A percentile compares a stretch with the other conserved stretches of the same genome.
Conservation (phyloP, 1,140 invertebrate species). For the Drosophila sturtevanti region DNA sequence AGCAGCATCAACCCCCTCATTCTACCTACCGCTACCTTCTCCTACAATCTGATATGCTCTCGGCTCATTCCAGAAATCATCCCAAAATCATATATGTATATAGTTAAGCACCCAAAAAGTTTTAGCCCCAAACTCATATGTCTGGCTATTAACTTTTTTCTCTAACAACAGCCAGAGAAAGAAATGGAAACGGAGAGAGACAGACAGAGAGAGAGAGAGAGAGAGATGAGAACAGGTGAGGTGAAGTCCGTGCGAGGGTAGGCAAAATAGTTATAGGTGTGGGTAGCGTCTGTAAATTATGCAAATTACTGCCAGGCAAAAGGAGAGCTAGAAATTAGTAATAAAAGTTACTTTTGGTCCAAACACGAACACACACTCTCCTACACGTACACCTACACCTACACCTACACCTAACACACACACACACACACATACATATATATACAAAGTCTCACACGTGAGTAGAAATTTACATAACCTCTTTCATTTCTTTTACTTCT, state of each 20-base stretch:
- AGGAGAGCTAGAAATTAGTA: conserved; percentile 47
- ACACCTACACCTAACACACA: background rate
- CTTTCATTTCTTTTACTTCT: conserved; percentile 35
- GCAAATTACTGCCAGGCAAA: conserved; percentile 54
- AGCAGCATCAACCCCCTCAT: background rate
- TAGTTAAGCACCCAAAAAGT: conserved; percentile 13
- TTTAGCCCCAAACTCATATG: conserved; percentile 37
- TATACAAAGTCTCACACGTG: conserved; percentile 33
- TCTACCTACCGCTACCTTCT: background rate
- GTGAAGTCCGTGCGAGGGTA: no score
- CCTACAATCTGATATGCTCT: no score
- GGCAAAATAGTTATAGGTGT: background rate
- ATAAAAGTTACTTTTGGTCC: conserved; percentile 44
- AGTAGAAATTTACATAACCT: conserved; percentile 72
- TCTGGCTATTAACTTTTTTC: conserved; percentile 44
- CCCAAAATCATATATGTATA: background rate
- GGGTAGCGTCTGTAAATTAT: conserved; percentile 53
- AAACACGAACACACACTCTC: background rate
- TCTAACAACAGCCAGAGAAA: background rate
- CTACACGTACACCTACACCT: background rate
- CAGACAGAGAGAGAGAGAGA: background rate
- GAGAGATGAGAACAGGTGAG: background rate
- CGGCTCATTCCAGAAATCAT: background rate
- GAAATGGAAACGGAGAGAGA: background rate
- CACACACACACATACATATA: background rate